Evolutionary conservation across 2,888 invertebrate genomes (phyloP), one percentile per base, ranked within the genome.

Genomic region (Melieria picta): DNA sequence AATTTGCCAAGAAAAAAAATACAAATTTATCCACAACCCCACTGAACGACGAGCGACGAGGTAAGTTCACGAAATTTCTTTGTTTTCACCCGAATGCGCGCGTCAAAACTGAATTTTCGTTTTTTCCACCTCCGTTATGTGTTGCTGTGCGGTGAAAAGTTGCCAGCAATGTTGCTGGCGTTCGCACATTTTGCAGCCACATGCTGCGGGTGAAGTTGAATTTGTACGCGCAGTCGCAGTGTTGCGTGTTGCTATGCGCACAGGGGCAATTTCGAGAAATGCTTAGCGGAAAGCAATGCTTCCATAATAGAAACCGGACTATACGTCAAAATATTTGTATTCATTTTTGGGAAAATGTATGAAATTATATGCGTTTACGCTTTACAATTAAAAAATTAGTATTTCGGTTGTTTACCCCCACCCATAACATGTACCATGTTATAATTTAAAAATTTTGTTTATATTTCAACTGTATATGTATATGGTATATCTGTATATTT

Each of bases 71-170:
- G 16, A 67, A 67, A 16, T 67, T 67, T 67, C 67, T 67, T 67
- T 67, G 67, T 67, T 67, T 67, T 67, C 67, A 67, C 67, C 67
- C 67, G 67, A 67, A 67, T 67, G 67, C 67, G 67, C 67, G 67
- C 67, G 67, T 67, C 67, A 67, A 52, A 67, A 67, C 67, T 67
- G 9, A 67, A 67, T 43, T 67, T 67, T 67, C 30, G 60, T 67
- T 67, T 61, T n/a, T 61, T 67, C 67, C 67, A 67, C 67, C 67
- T 67, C 67, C 67, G 60, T 61, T 16, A 43, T n/a, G 16, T 67
- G 67, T 67, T 67, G 67, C 67, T 61, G 45, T 60, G 60, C 67
- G 60, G 45, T 61, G 60, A 30, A 4, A 61, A 67, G 61, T 50
- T 42, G 30, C 13, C 50, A 16, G 52, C n/a, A n/a, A 13, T 61